phyloP scores from a whole-genome alignment of 2,113 vertebrate genomes.

The Orcinus orca region DNA sequence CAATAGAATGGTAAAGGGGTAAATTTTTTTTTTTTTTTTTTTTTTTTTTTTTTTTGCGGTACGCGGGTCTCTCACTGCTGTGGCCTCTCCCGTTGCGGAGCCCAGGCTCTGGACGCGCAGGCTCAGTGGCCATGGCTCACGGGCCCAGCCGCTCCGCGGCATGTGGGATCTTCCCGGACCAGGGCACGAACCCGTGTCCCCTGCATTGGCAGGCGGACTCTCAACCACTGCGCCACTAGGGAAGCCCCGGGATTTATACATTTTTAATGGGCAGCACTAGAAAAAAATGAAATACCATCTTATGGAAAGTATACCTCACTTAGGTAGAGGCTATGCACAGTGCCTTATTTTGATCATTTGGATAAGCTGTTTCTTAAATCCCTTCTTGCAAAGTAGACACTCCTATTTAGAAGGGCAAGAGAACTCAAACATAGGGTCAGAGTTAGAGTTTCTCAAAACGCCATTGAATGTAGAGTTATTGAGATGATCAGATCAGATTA shows the following conservation, averaged over 20 bases:
- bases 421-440: neutral
- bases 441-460: neutral
- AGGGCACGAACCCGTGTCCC: no score
- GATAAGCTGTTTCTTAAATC: neutral
- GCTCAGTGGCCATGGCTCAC: no score
- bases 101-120: no score
- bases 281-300: conserved; percentile 46
- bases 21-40: neutral
- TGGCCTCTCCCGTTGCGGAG: no score
- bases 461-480: neutral
- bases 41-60: neutral
- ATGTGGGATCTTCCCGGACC: no score
- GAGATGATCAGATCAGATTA: neutral
- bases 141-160: no score
- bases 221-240: no score
- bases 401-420: neutral
- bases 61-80: no score
- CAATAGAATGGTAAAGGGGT: neutral
- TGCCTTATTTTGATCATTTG: neutral
- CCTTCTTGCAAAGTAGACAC: neutral
- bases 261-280: conserved; percentile 29
- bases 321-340: neutral
- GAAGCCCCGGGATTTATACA: neutral
- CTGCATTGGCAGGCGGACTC: no score
- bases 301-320: conserved; percentile 12